Evolutionary conservation across 2,113 vertebrate species (phyloP).

Genomic region (Poeciliopsis occidentalis): DNA sequence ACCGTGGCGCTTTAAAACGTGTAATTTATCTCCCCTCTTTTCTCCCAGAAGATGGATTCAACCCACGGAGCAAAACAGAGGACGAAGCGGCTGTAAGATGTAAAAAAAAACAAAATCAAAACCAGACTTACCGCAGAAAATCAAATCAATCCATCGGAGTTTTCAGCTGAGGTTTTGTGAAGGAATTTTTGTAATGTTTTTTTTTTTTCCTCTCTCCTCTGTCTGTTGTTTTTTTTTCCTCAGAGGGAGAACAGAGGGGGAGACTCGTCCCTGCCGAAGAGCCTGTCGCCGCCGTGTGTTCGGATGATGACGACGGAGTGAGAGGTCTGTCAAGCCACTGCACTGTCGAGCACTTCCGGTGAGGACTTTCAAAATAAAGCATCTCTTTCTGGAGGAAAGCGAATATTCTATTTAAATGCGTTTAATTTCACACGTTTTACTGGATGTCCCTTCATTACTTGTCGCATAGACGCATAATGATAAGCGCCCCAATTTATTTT

Average conservation of each 20-base stretch:
- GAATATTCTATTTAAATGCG: not conserved
- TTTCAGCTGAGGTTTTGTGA: slow-evolving; percentile 35
- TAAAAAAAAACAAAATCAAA: slow-evolving; percentile 25
- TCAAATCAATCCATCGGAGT: slow-evolving; percentile 74
- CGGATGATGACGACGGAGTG: slow-evolving; percentile 72
- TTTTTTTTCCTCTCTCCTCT: slow-evolving; percentile 17
- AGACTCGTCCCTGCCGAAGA: slow-evolving; percentile 65
- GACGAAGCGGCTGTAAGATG: slow-evolving; percentile 56
- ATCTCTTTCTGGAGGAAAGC: rapidly evolving
- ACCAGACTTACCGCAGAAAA: slow-evolving; percentile 73
- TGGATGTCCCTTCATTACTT: not conserved
- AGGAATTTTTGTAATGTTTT: slow-evolving; percentile 22
- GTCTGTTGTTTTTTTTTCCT: slow-evolving; percentile 37
- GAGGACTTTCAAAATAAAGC: slow-evolving; percentile 34
- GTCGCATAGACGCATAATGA: not conserved
- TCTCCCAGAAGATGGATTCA: slow-evolving; percentile 45
- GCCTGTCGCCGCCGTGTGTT: slow-evolving; percentile 76
- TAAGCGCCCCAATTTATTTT: not conserved
- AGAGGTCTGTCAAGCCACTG: slow-evolving; percentile 17
- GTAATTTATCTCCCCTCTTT: slow-evolving; percentile 46
- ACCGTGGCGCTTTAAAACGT: slow-evolving; percentile 10
- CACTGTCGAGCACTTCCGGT: slow-evolving; percentile 15
- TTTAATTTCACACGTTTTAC: not conserved
- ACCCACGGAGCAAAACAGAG: slow-evolving; percentile 43
- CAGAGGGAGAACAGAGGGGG: slow-evolving; percentile 66